Conservation (phyloP, 2,888 invertebrate species). For the Temnothorax ravouxi region DNA sequence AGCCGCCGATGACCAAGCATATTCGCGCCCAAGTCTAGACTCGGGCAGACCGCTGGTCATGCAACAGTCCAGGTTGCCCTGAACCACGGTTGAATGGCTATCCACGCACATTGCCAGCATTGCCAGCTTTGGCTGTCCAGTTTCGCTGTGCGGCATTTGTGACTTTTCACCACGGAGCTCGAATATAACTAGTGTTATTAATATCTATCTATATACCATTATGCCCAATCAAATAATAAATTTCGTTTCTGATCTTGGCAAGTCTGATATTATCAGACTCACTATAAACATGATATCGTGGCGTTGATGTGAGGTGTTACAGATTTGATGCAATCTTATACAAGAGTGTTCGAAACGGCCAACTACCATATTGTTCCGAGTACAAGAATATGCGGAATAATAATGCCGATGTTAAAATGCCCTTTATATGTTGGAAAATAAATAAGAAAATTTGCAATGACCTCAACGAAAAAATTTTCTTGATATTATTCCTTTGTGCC, state of each 20-base stretch:
- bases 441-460: slow-evolving; percentile 10
- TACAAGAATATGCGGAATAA: background rate
- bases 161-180: slow-evolving; percentile 35
- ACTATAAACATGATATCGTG: background rate
- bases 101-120: slow-evolving; percentile 57
- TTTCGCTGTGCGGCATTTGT: slow-evolving; percentile 65
- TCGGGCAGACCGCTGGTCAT: slow-evolving; percentile 60
- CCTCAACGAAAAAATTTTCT: slow-evolving; percentile 6
- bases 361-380: background rate
- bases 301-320: background rate
- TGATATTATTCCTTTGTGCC: background rate
- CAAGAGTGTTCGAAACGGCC: background rate
- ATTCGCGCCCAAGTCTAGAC: slow-evolving; percentile 70
- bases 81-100: slow-evolving; percentile 58
- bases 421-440: background rate
- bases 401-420: background rate
- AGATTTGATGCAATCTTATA: background rate
- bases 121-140: slow-evolving; percentile 58
- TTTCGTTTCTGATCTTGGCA: slow-evolving; percentile 32
- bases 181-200: slow-evolving; percentile 38
- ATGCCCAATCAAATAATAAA: slow-evolving; percentile 13
- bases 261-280: background rate
- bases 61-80: slow-evolving; percentile 56
- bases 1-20: slow-evolving; percentile 73
- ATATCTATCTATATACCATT: slow-evolving; percentile 26